phyloP scores from a whole-genome alignment of 2,797 vertebrate genomes.

The Odontamblyopus rebecca region DNA sequence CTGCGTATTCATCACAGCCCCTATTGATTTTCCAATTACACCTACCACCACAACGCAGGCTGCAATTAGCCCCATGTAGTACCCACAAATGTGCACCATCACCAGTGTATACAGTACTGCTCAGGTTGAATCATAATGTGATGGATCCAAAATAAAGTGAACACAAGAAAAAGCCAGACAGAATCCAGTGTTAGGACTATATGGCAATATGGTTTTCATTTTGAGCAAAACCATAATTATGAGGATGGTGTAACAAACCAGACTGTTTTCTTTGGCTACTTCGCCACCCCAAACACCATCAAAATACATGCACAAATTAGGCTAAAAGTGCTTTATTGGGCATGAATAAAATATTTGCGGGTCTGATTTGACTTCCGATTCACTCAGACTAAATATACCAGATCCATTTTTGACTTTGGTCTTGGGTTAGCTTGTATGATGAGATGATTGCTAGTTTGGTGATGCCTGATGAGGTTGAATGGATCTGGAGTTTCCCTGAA shows the following conservation, averaged over 20 bases:
- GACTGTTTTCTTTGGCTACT: neutral
- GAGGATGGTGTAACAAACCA: neutral
- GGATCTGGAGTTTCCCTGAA: neutral
- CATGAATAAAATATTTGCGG: neutral
- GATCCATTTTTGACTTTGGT: neutral
- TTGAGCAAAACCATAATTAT: neutral
- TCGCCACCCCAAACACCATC: neutral
- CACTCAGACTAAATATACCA: constrained; percentile 1
- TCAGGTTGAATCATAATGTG: constrained; percentile 16
- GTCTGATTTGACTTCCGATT: neutral
- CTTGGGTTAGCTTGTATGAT: neutral
- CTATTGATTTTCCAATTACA: constrained; percentile 62
- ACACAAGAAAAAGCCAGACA: neutral
- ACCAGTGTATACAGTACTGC: neutral
- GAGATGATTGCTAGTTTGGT: neutral
- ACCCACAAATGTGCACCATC: constrained; percentile 34
- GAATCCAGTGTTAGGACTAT: neutral
- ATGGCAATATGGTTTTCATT: neutral
- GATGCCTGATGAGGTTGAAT: neutral
- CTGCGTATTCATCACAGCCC: constrained; percentile 36
- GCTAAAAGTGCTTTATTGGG: neutral
- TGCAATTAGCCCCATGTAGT: constrained; percentile 38
- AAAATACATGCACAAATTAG: neutral
- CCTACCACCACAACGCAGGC: constrained; percentile 28
- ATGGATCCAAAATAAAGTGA: constrained; percentile 8